Base-by-base conservation (phyloP, 2,797 vertebrate species). In the Halcyon leucocephala region DNA sequence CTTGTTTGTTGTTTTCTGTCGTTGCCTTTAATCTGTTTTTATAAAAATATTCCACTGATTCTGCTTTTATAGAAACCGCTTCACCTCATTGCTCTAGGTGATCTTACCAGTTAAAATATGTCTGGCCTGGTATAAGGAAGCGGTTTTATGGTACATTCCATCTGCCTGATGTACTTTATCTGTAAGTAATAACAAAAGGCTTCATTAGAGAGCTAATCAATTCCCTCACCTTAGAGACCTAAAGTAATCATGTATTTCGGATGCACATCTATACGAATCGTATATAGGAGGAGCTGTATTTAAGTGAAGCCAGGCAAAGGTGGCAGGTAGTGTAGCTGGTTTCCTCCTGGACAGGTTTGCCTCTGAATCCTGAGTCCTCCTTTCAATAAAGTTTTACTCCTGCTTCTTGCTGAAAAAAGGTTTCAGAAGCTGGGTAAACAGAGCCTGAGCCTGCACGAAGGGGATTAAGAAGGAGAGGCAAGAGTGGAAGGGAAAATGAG, bases 401-500 rank as follows among this genome's bases (percentile, higher is more conserved):
- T 90, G 91, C 95, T 98, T 96, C 92, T 97, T 82, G 28, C 71
- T 94, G 97, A 95, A 92, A 96, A 97, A 97, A 79, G 92, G 95
- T 96, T 97, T 97, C 41, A 76, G 96, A 95, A 93, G 90, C 70
- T 65, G 95, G 95, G 95, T 96, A 97, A 97, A 97, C 86, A 96
- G 90, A 95, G 96, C 78, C 89, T 95, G 95, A 95, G 97, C 93
- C 97, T 95, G 90, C 91, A 92, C 19, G 82, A 74, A 96, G 72
- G 94, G 97, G 97, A 98, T 98, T 97, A 97, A 97, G 98, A 70
- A 96, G 84, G 89, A 97, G 97, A 98, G 97, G 98, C 98, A 98
- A 97, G 98, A 99, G 98, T 98, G 98, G 99, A 98, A 98, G 98
- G 99, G 99, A 99, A 99, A 99, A 98, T 98, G 98, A 99, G 99